Conservation (phyloP, 2,888 invertebrate genomes). For the Adineta ricciae region DNA sequence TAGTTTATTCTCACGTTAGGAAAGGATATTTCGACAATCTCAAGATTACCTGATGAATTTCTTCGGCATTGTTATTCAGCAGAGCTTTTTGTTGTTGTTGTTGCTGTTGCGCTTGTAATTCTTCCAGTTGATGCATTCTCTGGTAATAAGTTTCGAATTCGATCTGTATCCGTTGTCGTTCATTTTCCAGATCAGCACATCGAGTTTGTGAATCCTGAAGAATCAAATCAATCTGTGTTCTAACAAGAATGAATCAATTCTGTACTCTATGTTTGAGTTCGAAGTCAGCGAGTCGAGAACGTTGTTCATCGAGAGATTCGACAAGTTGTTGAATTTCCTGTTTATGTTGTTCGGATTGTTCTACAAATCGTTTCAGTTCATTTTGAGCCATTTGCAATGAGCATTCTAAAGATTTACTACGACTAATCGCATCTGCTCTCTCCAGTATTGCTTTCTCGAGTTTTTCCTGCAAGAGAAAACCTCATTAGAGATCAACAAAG, state of each 20-base stretch:
- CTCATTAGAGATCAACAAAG: neutral
- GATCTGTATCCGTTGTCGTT: neutral
- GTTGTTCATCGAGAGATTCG: neutral
- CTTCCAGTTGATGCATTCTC: neutral
- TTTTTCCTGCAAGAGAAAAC: neutral
- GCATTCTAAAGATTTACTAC: slow-evolving; percentile 2
- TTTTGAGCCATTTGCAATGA: neutral
- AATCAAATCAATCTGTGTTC: neutral
- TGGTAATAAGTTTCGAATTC: neutral
- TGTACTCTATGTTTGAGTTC: slow-evolving; percentile 6
- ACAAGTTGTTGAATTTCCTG: slow-evolving; percentile 18
- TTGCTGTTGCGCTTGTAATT: too few species aligned
- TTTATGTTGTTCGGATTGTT: slow-evolving; percentile 12
- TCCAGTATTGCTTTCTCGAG: neutral
- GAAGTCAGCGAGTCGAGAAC: neutral
- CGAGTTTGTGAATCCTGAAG: neutral
- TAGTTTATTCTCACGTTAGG: neutral
- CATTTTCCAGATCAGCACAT: neutral
- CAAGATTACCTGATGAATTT: neutral
- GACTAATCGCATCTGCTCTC: slow-evolving; percentile 2
- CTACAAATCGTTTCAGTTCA: neutral
- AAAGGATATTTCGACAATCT: neutral
- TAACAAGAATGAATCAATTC: neutral
- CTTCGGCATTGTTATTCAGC: neutral
- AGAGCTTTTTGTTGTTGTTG: neutral